Evolutionary conservation across 2,113 vertebrate species (phyloP).

Genomic region (Brienomyrus brachyistius): DNA sequence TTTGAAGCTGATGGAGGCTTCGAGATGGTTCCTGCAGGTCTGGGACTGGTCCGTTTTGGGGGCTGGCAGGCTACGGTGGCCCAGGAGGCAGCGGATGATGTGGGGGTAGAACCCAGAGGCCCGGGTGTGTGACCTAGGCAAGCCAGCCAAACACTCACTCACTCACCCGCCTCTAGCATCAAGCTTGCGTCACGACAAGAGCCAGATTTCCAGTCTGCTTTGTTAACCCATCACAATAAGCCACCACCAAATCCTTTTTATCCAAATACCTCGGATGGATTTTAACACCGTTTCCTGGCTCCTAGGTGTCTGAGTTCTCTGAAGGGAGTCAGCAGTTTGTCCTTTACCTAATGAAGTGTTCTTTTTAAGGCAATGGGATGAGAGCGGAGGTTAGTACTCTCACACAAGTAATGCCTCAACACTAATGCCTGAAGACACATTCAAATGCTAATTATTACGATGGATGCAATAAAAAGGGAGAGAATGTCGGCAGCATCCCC

Average conservation of each 20-base stretch:
- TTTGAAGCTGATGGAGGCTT: constrained; percentile 19
- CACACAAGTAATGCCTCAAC: background rate
- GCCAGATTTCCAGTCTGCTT: background rate
- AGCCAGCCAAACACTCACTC: background rate
- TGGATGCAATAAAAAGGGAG: background rate
- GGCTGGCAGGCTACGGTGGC: constrained; percentile 63
- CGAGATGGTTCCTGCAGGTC: background rate
- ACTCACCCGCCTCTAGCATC: background rate
- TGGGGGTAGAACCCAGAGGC: constrained; percentile 2
- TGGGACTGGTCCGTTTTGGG: constrained; percentile 42
- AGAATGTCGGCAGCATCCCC: background rate
- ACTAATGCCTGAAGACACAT: background rate
- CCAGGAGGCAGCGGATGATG: constrained; percentile 46
- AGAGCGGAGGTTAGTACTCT: background rate
- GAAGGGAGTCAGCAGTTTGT: background rate
- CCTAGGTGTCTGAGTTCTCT: background rate
- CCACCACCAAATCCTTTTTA: background rate
- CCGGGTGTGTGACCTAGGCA: constrained; percentile 19
- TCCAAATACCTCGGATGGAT: background rate
- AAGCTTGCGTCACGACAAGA: background rate
- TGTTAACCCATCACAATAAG: background rate
- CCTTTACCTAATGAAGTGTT: background rate
- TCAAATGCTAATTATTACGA: background rate
- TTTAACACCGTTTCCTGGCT: background rate
- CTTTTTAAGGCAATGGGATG: background rate